These are phyloP conservation scores for Nylanderia fulva DNA, from an alignment of 1,140 invertebrate genomes.

Conservation along the genomic window DNA sequence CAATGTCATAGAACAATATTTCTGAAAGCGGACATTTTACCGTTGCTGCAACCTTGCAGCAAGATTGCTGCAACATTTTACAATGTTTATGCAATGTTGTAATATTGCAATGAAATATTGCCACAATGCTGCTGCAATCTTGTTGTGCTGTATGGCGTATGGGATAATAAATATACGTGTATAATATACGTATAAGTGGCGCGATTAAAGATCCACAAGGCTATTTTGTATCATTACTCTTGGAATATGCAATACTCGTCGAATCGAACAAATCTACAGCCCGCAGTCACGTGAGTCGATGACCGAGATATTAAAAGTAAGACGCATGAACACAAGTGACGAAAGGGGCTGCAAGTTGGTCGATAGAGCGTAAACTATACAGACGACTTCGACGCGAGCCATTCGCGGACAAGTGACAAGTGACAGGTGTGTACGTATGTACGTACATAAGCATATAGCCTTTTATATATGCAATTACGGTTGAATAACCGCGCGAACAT, in stretches of 20 bases:
- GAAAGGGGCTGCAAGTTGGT: constrained; percentile 48
- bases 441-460: too few species aligned
- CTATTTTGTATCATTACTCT: too few species aligned
- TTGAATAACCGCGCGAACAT: background rate
- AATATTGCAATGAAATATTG: too few species aligned
- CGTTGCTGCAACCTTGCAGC: too few species aligned
- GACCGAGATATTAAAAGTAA: constrained; percentile 59
- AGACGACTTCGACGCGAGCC: constrained; percentile 29
- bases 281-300: background rate
- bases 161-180: too few species aligned
- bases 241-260: too few species aligned
- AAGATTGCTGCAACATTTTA: too few species aligned
- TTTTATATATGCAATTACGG: background rate
- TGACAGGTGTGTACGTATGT: constrained; percentile 19
- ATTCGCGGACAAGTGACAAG: constrained; percentile 13
- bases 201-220: background rate
- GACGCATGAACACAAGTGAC: constrained; percentile 35
- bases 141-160: too few species aligned
- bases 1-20: too few species aligned
- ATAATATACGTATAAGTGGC: background rate
- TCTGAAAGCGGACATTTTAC: too few species aligned
- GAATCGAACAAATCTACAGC: background rate
- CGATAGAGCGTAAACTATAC: constrained; percentile 47
- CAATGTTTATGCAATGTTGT: too few species aligned
- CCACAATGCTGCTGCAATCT: too few species aligned